Evolutionary conservation across 2,888 invertebrate genomes (phyloP).

Genomic region (Xestia c-nigrum): DNA sequence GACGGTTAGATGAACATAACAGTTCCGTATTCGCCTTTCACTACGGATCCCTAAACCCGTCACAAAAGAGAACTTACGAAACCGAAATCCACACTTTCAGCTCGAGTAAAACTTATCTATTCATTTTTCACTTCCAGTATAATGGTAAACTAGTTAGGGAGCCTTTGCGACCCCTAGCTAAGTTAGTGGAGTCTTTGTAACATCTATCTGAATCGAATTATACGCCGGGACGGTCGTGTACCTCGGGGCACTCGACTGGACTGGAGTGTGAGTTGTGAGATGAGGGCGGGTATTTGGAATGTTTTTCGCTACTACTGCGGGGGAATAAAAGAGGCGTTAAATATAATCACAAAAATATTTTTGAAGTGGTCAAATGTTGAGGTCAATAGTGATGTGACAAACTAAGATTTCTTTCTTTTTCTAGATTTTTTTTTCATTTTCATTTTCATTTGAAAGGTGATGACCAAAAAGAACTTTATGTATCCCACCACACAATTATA

Average conservation of each 20-base stretch:
- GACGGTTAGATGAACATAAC: background rate
- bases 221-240: conserved; percentile 64
- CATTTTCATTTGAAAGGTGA: too few species aligned
- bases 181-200: conserved; percentile 79
- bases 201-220: conserved; percentile 84
- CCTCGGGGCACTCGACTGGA: conserved; percentile 58
- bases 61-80: conserved; percentile 38
- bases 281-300: conserved; percentile 23
- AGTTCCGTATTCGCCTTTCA: background rate
- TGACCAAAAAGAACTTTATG: too few species aligned
- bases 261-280: conserved; percentile 16
- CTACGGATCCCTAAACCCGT: background rate
- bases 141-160: conserved; percentile 77
- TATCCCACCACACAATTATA: too few species aligned
- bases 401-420: too few species aligned
- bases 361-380: background rate
- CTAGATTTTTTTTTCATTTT: too few species aligned
- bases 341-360: background rate
- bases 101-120: conserved; percentile 58
- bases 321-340: background rate
- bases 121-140: conserved; percentile 66
- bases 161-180: conserved; percentile 64
- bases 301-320: background rate
- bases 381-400: too few species aligned
- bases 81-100: conserved; percentile 54